Evolutionary conservation across 2,113 vertebrate genomes (phyloP), one percentile per base, ranked within the genome.

Genomic region (Pachypanchax playfairii): DNA sequence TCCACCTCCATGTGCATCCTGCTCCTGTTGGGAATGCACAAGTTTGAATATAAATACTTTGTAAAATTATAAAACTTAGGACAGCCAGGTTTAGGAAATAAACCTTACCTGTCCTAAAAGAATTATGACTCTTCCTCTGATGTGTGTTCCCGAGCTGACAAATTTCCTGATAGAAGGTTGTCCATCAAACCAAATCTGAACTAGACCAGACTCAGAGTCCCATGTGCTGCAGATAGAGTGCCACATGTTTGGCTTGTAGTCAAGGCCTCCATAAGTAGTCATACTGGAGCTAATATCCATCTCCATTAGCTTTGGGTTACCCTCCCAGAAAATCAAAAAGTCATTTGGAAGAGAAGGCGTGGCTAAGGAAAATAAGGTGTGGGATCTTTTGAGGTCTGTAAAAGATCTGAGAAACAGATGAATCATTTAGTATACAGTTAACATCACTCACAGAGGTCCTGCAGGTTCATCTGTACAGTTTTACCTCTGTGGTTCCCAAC

Each of bases 161-260:
- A 10, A 77, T 70, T 80, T 88, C 20, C 15, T 79, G 3, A 50
- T 7, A 0, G 39, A 74, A 13, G 73, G 72, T 12, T 22, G 22
- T 15, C 86, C 82, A 50, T 88, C 39, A 29, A 87, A 38, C 87
- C 87, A 90, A 36, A 88, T 0, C 67, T 88, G 89, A 4, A 35
- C 62, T 26, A 89, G 48, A 22, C 87, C 86, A 22, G 66, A 29
- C 0, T 0, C 0, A n/a, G 81, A 71, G 38, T 87, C 80, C 87
- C 86, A 89, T 13, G 82, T 88, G 11, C 70, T 64, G 48, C 89
- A 90, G 36, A 85, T 1, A 10, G 85, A 77, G 58, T 87, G 81
- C 88, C 88, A 89, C 25, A 24, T 73, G 63, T 88, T 82, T 0
- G 1, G 56, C 31, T 87, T 83, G 57, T 87, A 80, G 29, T 87